These are phyloP conservation scores for Platyrinchus mystaceus DNA, from an alignment of 2,797 vertebrate species.

Conservation along the genomic window DNA sequence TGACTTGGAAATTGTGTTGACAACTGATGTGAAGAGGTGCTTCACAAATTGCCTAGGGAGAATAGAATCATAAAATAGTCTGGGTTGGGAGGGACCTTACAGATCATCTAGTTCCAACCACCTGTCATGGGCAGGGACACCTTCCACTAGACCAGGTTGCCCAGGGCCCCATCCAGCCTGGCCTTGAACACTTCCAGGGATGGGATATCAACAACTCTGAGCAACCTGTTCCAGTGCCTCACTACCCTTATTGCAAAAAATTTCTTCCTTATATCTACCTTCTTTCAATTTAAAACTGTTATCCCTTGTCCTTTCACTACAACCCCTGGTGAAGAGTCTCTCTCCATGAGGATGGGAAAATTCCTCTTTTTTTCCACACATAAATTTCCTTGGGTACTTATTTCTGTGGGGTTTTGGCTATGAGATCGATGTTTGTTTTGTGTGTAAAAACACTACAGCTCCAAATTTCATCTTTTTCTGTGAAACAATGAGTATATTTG, in stretches of 20 bases:
- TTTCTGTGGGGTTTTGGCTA: not conserved
- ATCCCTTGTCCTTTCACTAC: not conserved
- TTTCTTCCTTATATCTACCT: not conserved
- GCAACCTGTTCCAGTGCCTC: not conserved
- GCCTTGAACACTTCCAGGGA: not conserved
- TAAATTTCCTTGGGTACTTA: not conserved
- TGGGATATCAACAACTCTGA: not conserved
- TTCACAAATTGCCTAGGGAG: not conserved
- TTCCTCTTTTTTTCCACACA: not conserved
- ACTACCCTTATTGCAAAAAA: not conserved
- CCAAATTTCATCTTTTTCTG: not conserved
- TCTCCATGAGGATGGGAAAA: not conserved
- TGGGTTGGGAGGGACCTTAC: not conserved
- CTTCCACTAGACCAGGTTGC: not conserved
- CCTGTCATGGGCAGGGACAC: not conserved
- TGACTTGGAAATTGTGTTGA: not conserved
- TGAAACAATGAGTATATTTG: not conserved
- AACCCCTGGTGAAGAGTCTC: not conserved
- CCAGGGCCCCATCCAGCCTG: rapidly evolving
- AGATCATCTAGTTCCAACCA: not conserved
- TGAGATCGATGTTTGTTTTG: not conserved
- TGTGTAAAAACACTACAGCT: not conserved
- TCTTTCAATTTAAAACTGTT: not conserved
- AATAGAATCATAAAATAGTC: not conserved
- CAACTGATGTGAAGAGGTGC: not conserved